phyloP scores from a whole-genome alignment of 2,113 vertebrate genomes.

The Pungitius pungitius region DNA sequence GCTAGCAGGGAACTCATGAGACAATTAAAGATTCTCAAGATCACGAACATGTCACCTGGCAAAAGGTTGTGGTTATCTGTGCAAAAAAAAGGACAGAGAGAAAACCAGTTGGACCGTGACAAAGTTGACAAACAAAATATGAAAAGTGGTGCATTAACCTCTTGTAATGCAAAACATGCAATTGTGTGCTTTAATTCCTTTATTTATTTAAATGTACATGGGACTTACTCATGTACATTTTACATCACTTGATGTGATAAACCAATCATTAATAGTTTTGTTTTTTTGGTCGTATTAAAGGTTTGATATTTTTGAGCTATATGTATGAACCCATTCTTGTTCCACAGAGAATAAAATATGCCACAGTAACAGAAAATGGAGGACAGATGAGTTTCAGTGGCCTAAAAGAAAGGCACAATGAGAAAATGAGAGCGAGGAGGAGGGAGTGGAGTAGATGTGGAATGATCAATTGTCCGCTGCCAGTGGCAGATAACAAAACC shows the following conservation, averaged over 20 bases:
- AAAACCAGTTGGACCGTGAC: neutral
- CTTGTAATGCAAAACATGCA: neutral
- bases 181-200: neutral
- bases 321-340: neutral
- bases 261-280: neutral
- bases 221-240: too few species aligned
- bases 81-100: neutral
- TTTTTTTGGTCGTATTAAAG: neutral
- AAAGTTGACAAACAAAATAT: neutral
- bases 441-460: constrained; percentile 16
- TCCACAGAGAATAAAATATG: neutral
- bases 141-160: neutral
- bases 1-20: neutral
- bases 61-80: neutral
- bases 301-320: neutral
- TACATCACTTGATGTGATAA: neutral
- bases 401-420: constrained; percentile 18
- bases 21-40: neutral
- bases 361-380: neutral
- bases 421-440: neutral
- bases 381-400: constrained; percentile 8
- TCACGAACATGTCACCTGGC: neutral
- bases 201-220: neutral
- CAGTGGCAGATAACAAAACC: constrained; percentile 47
- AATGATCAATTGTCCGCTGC: constrained; percentile 60